Conservation (phyloP, 2,113 vertebrate genomes). For the Perca flavescens region DNA sequence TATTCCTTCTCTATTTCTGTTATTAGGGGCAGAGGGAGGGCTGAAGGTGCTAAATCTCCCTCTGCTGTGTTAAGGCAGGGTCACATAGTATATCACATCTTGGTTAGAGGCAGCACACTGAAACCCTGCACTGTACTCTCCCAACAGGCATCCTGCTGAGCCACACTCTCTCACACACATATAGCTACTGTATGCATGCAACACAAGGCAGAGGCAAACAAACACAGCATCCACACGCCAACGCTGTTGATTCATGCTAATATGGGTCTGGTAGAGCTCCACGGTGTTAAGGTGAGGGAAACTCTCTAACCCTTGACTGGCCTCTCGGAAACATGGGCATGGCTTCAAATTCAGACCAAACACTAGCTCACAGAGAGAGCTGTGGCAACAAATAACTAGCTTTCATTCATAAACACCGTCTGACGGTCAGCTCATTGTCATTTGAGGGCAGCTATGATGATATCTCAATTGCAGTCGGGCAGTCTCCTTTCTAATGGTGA, state of each 20-base stretch:
- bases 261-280: conserved; percentile 14
- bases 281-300: conserved; percentile 50
- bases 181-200: conserved; percentile 48
- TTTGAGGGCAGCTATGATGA: conserved; percentile 38
- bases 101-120: conserved; percentile 50
- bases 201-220: conserved; percentile 54
- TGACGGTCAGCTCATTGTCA: conserved; percentile 52
- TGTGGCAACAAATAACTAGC: conserved; percentile 9
- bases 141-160: conserved; percentile 40
- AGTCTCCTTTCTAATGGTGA: conserved; percentile 12
- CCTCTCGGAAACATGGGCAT: conserved; percentile 58
- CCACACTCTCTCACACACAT: conserved; percentile 36
- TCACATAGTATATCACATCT: conserved; percentile 32
- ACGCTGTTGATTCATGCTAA: conserved; percentile 71
- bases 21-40: conserved; percentile 24
- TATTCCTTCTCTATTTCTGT: conserved; percentile 40
- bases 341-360: conserved; percentile 42
- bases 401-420: conserved; percentile 54
- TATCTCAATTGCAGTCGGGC: conserved; percentile 25
- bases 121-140: conserved; percentile 49
- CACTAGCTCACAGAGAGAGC: conserved; percentile 43
- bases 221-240: conserved; percentile 44
- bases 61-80: conserved; percentile 8
- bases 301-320: conserved; percentile 69
- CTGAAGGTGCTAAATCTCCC: conserved; percentile 40